Percentiles rank a stretch among this genome's conserved stretches.
phyloP scores from a whole-genome alignment of 2,797 vertebrate genomes.

The Coracias cyanogaster region DNA sequence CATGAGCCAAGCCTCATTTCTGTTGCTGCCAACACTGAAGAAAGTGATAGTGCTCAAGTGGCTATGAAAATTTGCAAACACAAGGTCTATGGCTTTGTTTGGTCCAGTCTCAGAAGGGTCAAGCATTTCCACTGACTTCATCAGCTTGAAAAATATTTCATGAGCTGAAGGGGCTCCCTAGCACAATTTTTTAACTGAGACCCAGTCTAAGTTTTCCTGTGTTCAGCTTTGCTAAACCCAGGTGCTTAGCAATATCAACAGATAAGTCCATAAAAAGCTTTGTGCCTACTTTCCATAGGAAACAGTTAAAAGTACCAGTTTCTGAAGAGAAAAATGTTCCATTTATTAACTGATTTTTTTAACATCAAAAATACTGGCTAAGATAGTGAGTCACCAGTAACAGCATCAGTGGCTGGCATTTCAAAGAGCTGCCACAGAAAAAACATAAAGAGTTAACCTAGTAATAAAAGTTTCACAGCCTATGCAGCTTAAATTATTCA shows the following conservation, averaged over 20 bases:
- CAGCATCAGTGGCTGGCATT: not conserved
- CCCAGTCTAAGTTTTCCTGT: not conserved
- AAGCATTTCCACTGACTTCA: not conserved
- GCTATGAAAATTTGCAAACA: not conserved
- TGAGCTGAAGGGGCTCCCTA: not conserved
- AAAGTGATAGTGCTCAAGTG: not conserved
- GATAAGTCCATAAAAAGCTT: not conserved
- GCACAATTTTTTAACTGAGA: not conserved
- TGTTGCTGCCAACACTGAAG: not conserved
- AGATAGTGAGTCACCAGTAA: not conserved
- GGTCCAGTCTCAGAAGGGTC: not conserved
- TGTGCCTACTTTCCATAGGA: not conserved
- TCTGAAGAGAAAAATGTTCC: not conserved
- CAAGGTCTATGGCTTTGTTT: not conserved
- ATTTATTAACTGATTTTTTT: constrained; percentile 1
- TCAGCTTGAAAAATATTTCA: not conserved
- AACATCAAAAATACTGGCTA: not conserved
- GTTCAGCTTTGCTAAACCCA: not conserved
- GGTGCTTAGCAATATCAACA: not conserved
- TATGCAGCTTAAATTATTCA: constrained; percentile 50
- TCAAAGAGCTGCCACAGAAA: constrained; percentile 18
- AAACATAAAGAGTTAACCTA: not conserved
- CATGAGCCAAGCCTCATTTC: not conserved
- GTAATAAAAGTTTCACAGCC: constrained; percentile 48
- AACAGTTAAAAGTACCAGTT: not conserved